Base-by-base conservation (phyloP, 2,113 vertebrate genomes). In the Equus quagga region DNA sequence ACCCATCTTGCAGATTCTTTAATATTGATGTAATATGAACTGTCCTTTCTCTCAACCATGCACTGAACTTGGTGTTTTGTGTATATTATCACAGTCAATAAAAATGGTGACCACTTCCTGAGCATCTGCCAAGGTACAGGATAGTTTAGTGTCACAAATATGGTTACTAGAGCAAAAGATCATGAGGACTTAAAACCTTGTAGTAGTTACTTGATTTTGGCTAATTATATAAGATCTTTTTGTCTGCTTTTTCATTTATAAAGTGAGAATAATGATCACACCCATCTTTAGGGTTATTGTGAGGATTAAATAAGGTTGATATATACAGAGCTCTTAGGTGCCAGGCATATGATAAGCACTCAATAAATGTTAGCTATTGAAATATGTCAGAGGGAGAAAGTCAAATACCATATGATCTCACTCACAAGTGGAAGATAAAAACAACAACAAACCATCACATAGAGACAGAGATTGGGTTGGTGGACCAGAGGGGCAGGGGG, bases 161-260 rank as follows among this genome's bases (percentile, higher is more conserved):
- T 0, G 6, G 13, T 41, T 36, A 76, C 15, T 72, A 65, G 62
- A 95, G 33, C 26, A 81, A 93, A 76, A n/a, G 28, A 44, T 4
- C 6, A 8, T 3, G 0, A 70, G 69, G 62, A 62, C 12, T 41
- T 56, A 24, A 75, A 56, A 75, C 18, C 24, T 75, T 31, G 91
- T 91, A 67, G 31, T 11, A 78, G n/a, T 76, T 94, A 56, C 36
- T 88, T 97, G 54, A 89, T 2, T 3, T 92, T 36, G 18, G 15
- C 2, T 51, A 86, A 72, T 70, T 86, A 79, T 6, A 7, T 33
- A 67, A 78, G 19, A 3, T 94, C 17, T 64, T 49, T 93, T 69
- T 93, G 76, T 94, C 46, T 62, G 21, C 64, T 86, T 67, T 75
- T 88, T 96, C 60, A 91, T 82, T 97, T 94, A 36, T 46, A 84